Conservation (phyloP, 2,113 vertebrate species). For the Gnathonemus longibarbis region DNA sequence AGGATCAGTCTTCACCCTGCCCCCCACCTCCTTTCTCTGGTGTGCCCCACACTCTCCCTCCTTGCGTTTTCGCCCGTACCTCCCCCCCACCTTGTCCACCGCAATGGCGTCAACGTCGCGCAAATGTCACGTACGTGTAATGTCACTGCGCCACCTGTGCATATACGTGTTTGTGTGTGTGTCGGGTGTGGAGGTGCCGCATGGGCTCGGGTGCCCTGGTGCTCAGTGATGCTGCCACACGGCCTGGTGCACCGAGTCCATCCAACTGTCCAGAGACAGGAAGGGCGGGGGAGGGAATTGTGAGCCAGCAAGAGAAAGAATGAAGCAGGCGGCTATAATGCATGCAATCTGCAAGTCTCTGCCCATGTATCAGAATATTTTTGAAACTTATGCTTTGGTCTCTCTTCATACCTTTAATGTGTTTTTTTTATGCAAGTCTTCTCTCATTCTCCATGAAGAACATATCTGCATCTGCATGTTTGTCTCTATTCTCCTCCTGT, state of each 20-base stretch:
- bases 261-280: constrained; percentile 8
- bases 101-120: neutral
- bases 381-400: neutral
- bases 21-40: neutral
- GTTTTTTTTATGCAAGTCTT: neutral
- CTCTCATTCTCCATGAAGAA: neutral
- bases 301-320: neutral
- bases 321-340: neutral
- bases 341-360: neutral
- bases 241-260: neutral
- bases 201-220: constrained; percentile 35
- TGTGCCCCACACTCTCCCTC: neutral
- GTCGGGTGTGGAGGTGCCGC: constrained; percentile 38
- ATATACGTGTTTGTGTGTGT: constrained; percentile 37
- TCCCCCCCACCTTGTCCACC: neutral
- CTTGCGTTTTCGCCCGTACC: neutral
- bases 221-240: constrained; percentile 26
- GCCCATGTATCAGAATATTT: neutral
- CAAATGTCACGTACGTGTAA: constrained; percentile 32
- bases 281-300: neutral
- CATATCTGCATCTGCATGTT: neutral
- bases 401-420: neutral
- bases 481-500: constrained; percentile 2
- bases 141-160: constrained; percentile 24
- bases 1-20: neutral